phyloP scores from a whole-genome alignment of 2,797 vertebrate species.

The Oophaga sylvatica region DNA sequence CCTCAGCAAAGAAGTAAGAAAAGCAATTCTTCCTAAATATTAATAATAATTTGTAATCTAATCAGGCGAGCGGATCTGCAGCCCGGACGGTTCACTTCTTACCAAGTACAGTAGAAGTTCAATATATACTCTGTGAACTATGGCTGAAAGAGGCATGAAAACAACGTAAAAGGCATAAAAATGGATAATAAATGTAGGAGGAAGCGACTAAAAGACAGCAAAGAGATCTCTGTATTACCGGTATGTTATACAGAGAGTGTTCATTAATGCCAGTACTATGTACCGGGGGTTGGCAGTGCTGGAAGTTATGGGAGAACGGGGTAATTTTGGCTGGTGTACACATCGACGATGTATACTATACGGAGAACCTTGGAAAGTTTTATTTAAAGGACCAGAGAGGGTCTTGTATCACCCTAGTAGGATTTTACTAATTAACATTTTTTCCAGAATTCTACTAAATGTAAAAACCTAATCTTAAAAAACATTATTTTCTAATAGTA shows the following conservation, averaged over 20 bases:
- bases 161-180: not conserved
- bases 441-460: no score
- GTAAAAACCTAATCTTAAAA: no score
- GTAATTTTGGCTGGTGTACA: not conserved
- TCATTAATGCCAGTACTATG: not conserved
- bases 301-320: not conserved
- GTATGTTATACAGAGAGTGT: not conserved
- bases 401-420: no score
- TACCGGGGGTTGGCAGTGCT: not conserved
- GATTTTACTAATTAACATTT: no score
- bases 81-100: not conserved
- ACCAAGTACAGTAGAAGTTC: not conserved
- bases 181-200: not conserved
- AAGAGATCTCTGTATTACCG: not conserved
- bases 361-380: no score
- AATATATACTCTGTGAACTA: not conserved
- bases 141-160: not conserved
- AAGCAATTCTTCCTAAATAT: conserved; percentile 5
- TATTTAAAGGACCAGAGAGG: no score
- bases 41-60: conserved; percentile 20
- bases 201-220: not conserved
- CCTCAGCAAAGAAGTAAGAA: conserved; percentile 3
- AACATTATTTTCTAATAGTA: no score
- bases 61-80: not conserved
- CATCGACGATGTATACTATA: no score